A percentile compares a stretch with the other conserved stretches of the same genome.
These are phyloP conservation scores for Pachycephus smyrnensis DNA, from an alignment of 2,888 invertebrate genomes.

Conservation along the genomic window DNA sequence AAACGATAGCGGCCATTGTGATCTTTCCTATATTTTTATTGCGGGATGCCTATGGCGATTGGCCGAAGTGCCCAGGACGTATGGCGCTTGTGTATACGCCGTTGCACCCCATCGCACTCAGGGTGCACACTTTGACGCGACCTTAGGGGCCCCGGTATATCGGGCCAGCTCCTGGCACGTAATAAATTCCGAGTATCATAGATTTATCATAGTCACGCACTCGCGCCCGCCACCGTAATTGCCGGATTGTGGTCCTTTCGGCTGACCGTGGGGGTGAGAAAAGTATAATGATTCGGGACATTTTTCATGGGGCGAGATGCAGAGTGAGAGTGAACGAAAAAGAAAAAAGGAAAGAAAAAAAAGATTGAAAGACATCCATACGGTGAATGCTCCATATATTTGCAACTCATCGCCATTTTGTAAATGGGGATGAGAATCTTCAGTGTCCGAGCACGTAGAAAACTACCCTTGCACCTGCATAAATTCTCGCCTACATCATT, in stretches of 20 bases:
- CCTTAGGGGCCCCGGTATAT: neutral
- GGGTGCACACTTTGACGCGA: neutral
- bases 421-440: neutral
- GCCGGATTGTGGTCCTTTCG: conserved; percentile 42
- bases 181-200: conserved; percentile 53
- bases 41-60: conserved; percentile 43
- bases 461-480: neutral
- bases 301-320: conserved; percentile 13
- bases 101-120: conserved; percentile 45
- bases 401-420: conserved; percentile 3
- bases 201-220: conserved; percentile 63
- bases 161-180: conserved; percentile 24
- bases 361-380: neutral
- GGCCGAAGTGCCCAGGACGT: conserved; percentile 35
- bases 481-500: neutral
- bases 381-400: neutral
- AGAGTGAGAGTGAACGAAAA: neutral
- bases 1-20: conserved; percentile 35
- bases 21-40: conserved; percentile 51
- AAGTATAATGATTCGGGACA: conserved; percentile 33
- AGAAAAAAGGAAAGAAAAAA: neutral
- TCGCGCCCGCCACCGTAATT: conserved; percentile 52
- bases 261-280: conserved; percentile 27
- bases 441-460: neutral
- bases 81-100: neutral